These are phyloP conservation scores for Magallana angulata DNA, from an alignment of 1,140 invertebrate species.

Conservation along the genomic window DNA sequence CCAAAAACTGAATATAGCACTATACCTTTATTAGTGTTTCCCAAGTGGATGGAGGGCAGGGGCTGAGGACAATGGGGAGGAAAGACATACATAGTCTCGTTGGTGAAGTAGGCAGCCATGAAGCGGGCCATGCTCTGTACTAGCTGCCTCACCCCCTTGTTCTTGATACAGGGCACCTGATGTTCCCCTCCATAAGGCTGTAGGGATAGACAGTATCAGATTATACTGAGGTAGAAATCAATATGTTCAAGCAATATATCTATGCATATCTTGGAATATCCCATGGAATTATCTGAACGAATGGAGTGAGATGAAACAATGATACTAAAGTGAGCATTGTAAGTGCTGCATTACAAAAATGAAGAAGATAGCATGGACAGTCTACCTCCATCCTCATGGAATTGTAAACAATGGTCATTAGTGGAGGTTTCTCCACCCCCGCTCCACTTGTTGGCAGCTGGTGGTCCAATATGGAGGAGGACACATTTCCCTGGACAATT, in stretches of 20 bases:
- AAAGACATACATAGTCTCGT: slow-evolving; percentile 72
- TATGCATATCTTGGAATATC: too few species aligned
- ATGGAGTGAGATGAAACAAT: too few species aligned
- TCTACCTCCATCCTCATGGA: slow-evolving; percentile 68
- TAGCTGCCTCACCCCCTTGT: slow-evolving; percentile 66
- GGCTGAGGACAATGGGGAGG: slow-evolving; percentile 73
- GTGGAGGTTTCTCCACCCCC: slow-evolving; percentile 58
- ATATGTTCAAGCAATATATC: too few species aligned
- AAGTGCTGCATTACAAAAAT: too few species aligned
- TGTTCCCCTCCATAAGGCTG: slow-evolving; percentile 2
- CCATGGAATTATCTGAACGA: too few species aligned
- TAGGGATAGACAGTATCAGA: not conserved
- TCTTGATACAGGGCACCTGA: slow-evolving; percentile 61
- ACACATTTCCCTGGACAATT: slow-evolving; percentile 68
- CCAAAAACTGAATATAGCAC: too few species aligned
- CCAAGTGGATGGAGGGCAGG: slow-evolving; percentile 71
- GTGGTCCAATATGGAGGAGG: slow-evolving; percentile 57
- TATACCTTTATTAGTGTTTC: slow-evolving; percentile 59
- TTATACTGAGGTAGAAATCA: too few species aligned
- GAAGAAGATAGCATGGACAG: not conserved
- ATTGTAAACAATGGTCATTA: slow-evolving; percentile 71
- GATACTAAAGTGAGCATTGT: too few species aligned
- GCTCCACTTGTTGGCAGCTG: slow-evolving; percentile 54
- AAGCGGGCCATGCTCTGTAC: slow-evolving; percentile 75
- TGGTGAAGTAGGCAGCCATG: slow-evolving; percentile 76